A percentile compares a stretch with the other conserved stretches of the same genome.
Conservation (phyloP, 2,797 vertebrate genomes). For the Melanotaenia pygmaea region DNA sequence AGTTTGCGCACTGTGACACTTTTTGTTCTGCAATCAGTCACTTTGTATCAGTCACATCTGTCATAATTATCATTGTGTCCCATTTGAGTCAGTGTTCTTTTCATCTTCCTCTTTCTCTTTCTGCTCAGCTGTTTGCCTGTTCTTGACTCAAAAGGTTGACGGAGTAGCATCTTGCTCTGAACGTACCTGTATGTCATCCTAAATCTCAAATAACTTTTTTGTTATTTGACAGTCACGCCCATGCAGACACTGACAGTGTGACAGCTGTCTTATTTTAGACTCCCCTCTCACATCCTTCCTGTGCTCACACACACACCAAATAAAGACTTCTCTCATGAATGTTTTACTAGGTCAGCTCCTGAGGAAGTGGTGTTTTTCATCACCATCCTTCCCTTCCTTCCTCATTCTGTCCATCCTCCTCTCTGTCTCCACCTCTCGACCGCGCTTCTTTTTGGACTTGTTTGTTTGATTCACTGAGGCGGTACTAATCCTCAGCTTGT, state of each 20-base stretch:
- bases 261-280: constrained; percentile 62
- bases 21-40: constrained; percentile 14
- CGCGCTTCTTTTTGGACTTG: constrained; percentile 49
- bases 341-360: constrained; percentile 71
- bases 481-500: constrained; percentile 60
- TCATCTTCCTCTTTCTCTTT: constrained; percentile 9
- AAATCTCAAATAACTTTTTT: constrained; percentile 46
- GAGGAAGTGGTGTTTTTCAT: constrained; percentile 55
- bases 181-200: constrained; percentile 35
- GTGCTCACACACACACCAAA: constrained; percentile 14
- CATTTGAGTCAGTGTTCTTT: constrained; percentile 13
- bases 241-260: constrained; percentile 34
- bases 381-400: constrained; percentile 15
- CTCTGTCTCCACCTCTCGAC: constrained; percentile 50
- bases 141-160: constrained; percentile 33
- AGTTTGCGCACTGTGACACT: constrained; percentile 1
- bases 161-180: constrained; percentile 26
- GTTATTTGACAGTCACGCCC: constrained; percentile 39
- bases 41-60: constrained; percentile 26
- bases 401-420: constrained; percentile 28
- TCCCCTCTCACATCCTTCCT: constrained; percentile 28
- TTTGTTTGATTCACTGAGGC: constrained; percentile 67
- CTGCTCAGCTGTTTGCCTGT: constrained; percentile 24
- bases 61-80: constrained; percentile 23
- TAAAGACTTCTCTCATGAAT: constrained; percentile 66